Conservation (phyloP, 2,797 vertebrate species). For the Antennarius maculatus region DNA sequence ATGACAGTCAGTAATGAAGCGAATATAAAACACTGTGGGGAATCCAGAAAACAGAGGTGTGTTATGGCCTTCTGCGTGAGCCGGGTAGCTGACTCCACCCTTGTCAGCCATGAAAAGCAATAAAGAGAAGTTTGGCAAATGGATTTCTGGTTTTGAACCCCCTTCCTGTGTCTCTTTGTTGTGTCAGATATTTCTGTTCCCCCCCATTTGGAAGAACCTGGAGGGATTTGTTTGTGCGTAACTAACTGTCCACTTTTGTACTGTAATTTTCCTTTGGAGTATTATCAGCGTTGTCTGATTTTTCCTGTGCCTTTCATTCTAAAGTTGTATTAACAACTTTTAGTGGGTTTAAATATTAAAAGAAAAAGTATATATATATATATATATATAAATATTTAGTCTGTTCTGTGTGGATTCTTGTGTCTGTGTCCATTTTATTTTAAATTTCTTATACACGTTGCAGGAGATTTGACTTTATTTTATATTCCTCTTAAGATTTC, state of each 20-base stretch:
- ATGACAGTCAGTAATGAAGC: constrained; percentile 12
- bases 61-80: constrained; percentile 37
- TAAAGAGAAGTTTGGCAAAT: constrained; percentile 86
- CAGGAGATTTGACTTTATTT: constrained; percentile 33
- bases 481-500: constrained; percentile 38
- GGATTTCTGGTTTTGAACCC: constrained; percentile 65
- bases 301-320: constrained; percentile 98
- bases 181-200: constrained; percentile 75
- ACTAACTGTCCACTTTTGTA: constrained; percentile 95
- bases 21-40: constrained; percentile 31
- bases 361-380: constrained; percentile 87
- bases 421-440: constrained; percentile 41
- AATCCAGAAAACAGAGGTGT: constrained; percentile 52
- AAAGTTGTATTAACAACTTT: constrained; percentile 98
- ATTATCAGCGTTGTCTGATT: constrained; percentile 97
- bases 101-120: constrained; percentile 89
- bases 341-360: constrained; percentile 97
- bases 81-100: constrained; percentile 36
- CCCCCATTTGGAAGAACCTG: constrained; percentile 56
- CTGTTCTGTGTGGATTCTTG: constrained; percentile 59
- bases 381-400: constrained; percentile 73
- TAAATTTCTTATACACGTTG: constrained; percentile 24
- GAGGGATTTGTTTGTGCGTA: constrained; percentile 92
- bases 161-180: constrained; percentile 73
- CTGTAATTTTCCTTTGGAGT: constrained; percentile 91